Conservation (phyloP, 2,113 vertebrate species). For the Campylomormyrus tamandua region DNA sequence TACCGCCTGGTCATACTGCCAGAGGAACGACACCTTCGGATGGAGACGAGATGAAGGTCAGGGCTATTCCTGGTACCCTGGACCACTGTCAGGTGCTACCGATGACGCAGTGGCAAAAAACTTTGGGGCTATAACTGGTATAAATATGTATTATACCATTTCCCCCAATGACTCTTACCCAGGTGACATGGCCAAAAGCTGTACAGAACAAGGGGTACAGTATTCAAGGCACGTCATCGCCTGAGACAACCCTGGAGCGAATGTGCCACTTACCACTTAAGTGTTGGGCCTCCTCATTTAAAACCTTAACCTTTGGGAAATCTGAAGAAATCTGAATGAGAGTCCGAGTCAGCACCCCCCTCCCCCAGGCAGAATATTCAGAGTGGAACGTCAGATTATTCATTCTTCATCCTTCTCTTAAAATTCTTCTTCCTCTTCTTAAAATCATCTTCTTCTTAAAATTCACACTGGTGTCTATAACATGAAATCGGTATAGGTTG, state of each 20-base stretch:
- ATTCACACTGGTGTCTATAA: background rate
- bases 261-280: background rate
- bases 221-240: background rate
- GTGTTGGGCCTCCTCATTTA: background rate
- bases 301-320: background rate
- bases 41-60: background rate
- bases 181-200: background rate
- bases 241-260: background rate
- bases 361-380: background rate
- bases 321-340: background rate
- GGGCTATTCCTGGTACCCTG: background rate
- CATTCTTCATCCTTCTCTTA: background rate
- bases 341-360: background rate
- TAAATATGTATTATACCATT: background rate
- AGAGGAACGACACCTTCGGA: background rate
- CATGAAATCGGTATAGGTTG: background rate
- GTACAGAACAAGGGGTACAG: background rate
- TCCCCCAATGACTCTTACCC: background rate
- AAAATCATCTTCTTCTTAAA: background rate
- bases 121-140: background rate
- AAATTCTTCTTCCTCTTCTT: too few relatives aligned
- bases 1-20: background rate
- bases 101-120: background rate
- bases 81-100: background rate
- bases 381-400: background rate